Conservation (phyloP, 2,888 invertebrate species). For the Melolontha melolontha region DNA sequence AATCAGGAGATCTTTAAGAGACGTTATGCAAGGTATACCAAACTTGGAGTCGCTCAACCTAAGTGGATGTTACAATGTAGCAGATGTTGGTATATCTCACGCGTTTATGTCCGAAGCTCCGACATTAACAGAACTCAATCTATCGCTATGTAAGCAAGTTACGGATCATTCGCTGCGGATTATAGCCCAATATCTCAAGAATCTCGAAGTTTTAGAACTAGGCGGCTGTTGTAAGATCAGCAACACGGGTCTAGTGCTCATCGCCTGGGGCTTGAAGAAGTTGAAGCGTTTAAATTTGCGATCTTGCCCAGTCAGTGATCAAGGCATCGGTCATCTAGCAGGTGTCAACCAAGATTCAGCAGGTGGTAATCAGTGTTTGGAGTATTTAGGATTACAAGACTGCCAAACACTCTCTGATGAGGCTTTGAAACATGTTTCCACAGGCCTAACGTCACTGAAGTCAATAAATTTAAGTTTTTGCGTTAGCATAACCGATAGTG, state of each 20-base stretch:
- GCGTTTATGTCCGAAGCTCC: constrained; percentile 84
- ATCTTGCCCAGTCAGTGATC: constrained; percentile 92
- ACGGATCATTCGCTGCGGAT: constrained; percentile 89
- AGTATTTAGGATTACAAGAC: constrained; percentile 91
- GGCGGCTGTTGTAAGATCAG: constrained; percentile 94
- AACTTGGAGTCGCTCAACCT: constrained; percentile 89
- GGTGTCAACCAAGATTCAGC: constrained; percentile 75
- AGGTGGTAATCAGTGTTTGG: constrained; percentile 80
- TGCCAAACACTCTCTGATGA: constrained; percentile 95
- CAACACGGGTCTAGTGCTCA: constrained; percentile 85
- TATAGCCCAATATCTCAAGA: constrained; percentile 87
- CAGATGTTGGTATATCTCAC: constrained; percentile 85
- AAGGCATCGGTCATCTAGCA: constrained; percentile 88
- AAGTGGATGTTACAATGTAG: constrained; percentile 94
- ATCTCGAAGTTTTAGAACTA: constrained; percentile 87
- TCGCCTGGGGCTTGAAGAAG: constrained; percentile 89
- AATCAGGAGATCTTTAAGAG: constrained; percentile 82
- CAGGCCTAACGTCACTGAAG: constrained; percentile 83
- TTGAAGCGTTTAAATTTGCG: constrained; percentile 87
- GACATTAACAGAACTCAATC: constrained; percentile 82
- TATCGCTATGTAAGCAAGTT: constrained; percentile 94
- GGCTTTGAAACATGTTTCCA: constrained; percentile 85
- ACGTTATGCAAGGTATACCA: constrained; percentile 87
- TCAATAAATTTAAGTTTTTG: constrained; percentile 95
- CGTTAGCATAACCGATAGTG: constrained; percentile 93